phyloP scores from a whole-genome alignment of 2,113 vertebrate species.

The Pituophis catenifer region DNA sequence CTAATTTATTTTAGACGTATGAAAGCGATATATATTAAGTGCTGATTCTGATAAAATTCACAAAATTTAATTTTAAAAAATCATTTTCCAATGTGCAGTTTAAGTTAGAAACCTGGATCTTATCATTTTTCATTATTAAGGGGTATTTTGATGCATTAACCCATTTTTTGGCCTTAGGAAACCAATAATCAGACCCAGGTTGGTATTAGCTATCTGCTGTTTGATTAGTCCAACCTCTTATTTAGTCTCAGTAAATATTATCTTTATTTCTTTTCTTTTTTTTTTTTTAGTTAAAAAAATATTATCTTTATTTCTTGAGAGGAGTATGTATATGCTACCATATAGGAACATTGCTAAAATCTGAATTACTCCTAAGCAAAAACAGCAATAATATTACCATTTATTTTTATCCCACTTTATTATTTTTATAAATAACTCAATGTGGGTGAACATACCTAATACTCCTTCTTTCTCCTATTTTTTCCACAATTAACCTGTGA shows the following conservation, averaged over 20 bases:
- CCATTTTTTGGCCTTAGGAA: background rate
- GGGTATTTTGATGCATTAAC: background rate
- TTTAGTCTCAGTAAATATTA: background rate
- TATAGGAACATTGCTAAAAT: background rate
- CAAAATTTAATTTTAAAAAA: background rate
- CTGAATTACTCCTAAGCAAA: background rate
- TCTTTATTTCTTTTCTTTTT: background rate
- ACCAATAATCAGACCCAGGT: background rate
- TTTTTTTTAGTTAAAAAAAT: background rate
- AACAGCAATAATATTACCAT: background rate
- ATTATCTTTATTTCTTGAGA: background rate
- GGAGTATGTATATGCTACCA: background rate
- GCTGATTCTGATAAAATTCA: background rate
- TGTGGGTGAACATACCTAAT: background rate
- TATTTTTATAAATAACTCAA: background rate
- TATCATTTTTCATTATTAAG: background rate
- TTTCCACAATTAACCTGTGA: background rate
- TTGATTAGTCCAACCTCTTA: background rate
- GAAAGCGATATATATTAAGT: background rate
- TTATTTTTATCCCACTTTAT: background rate
- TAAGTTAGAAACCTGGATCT: background rate
- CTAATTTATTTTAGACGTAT: too few relatives aligned
- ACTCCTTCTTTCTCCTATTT: background rate
- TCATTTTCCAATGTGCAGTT: background rate
- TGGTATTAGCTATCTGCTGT: background rate